Evolutionary conservation across 2,113 vertebrate genomes (phyloP), one percentile per base, ranked within the genome.

Genomic region (Apodemus speciosus): DNA sequence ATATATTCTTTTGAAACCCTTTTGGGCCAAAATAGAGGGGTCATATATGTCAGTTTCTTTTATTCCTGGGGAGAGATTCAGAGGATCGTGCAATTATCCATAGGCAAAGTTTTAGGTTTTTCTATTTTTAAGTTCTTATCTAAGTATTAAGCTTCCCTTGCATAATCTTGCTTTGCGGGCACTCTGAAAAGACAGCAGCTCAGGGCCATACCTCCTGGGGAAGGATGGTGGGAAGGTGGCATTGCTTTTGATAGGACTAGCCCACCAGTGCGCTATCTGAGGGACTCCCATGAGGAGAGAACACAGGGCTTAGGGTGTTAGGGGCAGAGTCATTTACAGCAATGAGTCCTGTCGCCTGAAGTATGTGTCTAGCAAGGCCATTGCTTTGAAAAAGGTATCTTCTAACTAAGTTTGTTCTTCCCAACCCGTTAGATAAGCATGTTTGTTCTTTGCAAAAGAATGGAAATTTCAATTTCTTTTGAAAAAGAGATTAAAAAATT

Each of bases 391-490:
- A 13, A n/a, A 51, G 1, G 10, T 53, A 15, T 10, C 20, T 86
- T 83, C 85, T 81, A 89, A 86, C 75, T 75, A 87, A 88, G 23
- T 90, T 84, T 75, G 2, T 68, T 64, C 62, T 89, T 75, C 84
- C 62, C 30, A 71, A 62, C 32, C 66, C 71, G 91, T 90, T 71
- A 90, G n/a, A 72, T 77, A 88, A 84, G 43, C 77, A 25, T 64
- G 30, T 75, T 95, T 93, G 91, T 84, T 87, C 40, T 95, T 76
- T 87, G 68, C 71, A 71, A 66, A 96, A 94, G 32, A 32, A 76
- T 90, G 64, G 32, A 56, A 90, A 76, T 64, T 49, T 73, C 10
- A 58, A 80, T 80, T 27, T 60, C n/a, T 40, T 49, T 85, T 89
- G 56, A 25, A 51, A 87, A 76, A 91, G 73, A 79, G 86, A 46